phyloP scores from a whole-genome alignment of 2,113 vertebrate species.

The Dipodomys merriami region DNA sequence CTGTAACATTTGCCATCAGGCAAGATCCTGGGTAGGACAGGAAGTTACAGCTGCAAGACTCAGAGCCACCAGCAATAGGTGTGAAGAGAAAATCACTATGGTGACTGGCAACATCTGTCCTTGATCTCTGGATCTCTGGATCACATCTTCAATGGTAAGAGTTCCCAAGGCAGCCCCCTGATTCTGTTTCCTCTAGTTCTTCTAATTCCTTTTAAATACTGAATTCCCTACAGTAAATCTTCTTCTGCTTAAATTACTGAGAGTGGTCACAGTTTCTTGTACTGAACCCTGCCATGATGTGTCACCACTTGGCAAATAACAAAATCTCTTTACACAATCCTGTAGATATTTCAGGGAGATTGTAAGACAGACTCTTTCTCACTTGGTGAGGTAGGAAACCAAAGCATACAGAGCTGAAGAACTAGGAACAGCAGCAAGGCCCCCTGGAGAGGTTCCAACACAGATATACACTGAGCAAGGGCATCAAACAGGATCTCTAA shows the following conservation, averaged over 20 bases:
- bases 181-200: neutral
- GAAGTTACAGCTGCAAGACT: no score
- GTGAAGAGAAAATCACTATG: no score
- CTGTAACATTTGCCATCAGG: neutral
- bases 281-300: neutral
- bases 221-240: neutral
- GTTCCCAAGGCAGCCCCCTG: no score
- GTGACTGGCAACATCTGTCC: no score
- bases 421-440: neutral
- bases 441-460: neutral
- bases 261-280: neutral
- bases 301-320: neutral
- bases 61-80: no score
- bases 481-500: neutral
- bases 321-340: neutral
- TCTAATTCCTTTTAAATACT: neutral
- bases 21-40: neutral
- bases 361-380: neutral
- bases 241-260: neutral
- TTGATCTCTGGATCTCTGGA: no score
- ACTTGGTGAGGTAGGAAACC: slow-evolving; percentile 18
- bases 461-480: neutral
- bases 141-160: no score
- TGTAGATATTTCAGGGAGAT: neutral
- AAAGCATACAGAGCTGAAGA: neutral